phyloP scores from a whole-genome alignment of 2,113 vertebrate species.

The Dromas ardeola region DNA sequence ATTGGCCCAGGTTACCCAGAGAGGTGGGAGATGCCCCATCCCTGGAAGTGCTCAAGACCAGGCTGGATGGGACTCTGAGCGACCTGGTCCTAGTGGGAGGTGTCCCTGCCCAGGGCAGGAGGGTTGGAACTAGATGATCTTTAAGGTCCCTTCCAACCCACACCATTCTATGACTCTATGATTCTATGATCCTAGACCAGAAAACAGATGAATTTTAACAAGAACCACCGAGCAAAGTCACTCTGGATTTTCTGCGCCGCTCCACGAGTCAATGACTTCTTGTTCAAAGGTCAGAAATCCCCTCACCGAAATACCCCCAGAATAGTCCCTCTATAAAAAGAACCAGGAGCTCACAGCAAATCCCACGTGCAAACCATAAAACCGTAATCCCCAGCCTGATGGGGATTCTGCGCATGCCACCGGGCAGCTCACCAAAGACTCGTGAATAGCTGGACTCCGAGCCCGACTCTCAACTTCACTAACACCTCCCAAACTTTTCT shows the following conservation, averaged over 20 bases:
- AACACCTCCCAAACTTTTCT: background rate
- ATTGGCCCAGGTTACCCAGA: too few species aligned
- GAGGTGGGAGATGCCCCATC: too few species aligned
- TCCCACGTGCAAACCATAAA: background rate
- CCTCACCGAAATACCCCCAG: background rate
- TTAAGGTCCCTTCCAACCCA: background rate
- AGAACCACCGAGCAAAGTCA: background rate
- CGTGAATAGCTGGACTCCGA: background rate
- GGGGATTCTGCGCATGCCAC: background rate
- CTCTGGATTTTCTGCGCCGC: background rate
- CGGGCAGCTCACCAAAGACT: background rate
- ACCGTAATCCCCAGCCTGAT: background rate
- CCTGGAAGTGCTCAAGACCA: background rate
- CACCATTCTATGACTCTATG: background rate
- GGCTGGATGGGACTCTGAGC: background rate
- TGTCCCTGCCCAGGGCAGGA: background rate
- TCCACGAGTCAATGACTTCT: background rate
- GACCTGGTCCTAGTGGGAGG: background rate
- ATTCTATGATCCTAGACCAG: background rate
- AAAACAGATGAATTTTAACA: background rate
- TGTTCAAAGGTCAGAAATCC: slow-evolving; percentile 41
- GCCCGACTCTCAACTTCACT: background rate
- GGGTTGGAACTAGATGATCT: background rate
- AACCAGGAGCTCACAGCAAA: background rate
- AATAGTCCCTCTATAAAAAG: slow-evolving; percentile 39